Evolutionary conservation across 2,888 invertebrate genomes (phyloP).

Genomic region (Hanleya hanleyi): DNA sequence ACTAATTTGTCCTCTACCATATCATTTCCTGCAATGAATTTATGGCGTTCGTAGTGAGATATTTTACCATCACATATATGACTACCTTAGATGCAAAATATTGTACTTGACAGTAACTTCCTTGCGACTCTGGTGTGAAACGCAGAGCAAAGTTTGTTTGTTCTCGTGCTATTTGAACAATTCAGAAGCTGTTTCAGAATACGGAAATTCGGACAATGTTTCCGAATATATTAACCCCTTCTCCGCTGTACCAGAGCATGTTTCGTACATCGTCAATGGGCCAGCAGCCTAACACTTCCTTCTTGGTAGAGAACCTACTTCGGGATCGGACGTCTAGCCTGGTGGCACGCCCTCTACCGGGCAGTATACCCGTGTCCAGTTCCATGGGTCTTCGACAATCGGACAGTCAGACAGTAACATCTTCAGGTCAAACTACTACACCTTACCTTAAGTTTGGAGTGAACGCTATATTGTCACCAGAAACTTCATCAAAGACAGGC

Average conservation of each 20-base stretch:
- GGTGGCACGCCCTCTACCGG: conserved; percentile 40
- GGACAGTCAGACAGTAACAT: conserved; percentile 30
- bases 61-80: too few species aligned
- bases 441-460: conserved; percentile 69
- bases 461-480: conserved; percentile 65
- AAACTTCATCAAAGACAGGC: conserved; percentile 49
- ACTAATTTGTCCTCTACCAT: background rate
- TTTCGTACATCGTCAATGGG: conserved; percentile 53
- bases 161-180: too few species aligned
- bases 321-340: conserved; percentile 47
- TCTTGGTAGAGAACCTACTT: conserved; percentile 66
- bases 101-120: too few species aligned
- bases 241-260: conserved; percentile 65
- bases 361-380: background rate
- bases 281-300: conserved; percentile 53
- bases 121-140: too few species aligned
- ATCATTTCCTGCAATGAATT: background rate
- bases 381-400: background rate
- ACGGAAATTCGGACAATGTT: conserved; percentile 54
- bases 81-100: too few species aligned
- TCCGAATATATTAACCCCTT: conserved; percentile 64
- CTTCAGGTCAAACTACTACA: conserved; percentile 35
- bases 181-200: too few species aligned
- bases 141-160: too few species aligned
- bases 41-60: too few species aligned